Base-by-base conservation (phyloP, 2,797 vertebrate genomes). In the Mormyrus proboscirostris region DNA sequence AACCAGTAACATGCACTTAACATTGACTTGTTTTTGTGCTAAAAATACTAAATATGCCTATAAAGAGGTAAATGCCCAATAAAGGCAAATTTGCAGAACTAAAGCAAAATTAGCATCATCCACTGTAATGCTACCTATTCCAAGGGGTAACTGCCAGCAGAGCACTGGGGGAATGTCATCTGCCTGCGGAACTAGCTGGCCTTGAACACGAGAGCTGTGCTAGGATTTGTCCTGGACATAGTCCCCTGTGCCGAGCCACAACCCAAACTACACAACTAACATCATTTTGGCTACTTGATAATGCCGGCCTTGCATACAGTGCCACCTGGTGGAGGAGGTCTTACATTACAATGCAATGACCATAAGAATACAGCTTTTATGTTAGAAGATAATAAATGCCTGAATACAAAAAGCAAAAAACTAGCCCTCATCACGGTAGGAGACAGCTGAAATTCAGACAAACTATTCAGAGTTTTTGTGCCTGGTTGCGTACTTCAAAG, bases 321-420 rank as follows among this genome's bases (percentile, higher is more conserved):
- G 47, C 16, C 41, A 50, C 82, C 41, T 84, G 82, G 41, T 22
- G 41, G 38, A 84, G 4, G 8, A 25, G 8, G 41, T 22, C 19
- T 84, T 69, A 69, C 10, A 33, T 50, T 47, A 25, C 82, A 84
- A 19, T 50, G 79, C 44, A 50, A 33, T 69, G 65, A 69, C 10
- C 4, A 10, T n/a, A 2, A 83, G 88, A 25, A 57, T 69, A 9
- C 16, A 73, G 84, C 38, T 90, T 89, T 88, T 29, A 16, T 14
- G 22, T 3, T 88, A 22, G 57, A 59, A 59, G 57, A 59, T 59
- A 9, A 59, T 59, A 22, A 59, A 57, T n/a, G 19, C 19, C 55
- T 16, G 33, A 59, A n/a, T 55, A 41, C 44, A 50, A 69, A 91
- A 88, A 14, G 89, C 62, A 86, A 90, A 89, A 90, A 85, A 50